Conservation (phyloP, 2,888 invertebrate species). For the Drosophila kambysellisi region DNA sequence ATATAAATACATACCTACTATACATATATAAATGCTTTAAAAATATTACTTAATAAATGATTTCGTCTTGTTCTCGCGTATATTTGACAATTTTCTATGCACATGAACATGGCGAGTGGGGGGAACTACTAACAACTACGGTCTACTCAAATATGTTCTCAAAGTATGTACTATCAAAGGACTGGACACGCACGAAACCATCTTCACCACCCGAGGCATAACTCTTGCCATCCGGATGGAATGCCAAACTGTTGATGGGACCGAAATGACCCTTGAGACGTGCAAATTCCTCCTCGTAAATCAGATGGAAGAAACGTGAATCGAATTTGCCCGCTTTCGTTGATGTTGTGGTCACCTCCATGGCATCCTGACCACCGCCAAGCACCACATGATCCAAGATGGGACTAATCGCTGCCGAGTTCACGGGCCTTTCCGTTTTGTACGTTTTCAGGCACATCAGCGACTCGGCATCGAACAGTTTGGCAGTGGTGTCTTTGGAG, state of each 20-base stretch:
- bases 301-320: conserved; percentile 96
- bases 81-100: conserved; percentile 75
- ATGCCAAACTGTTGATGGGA: conserved; percentile 98
- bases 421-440: conserved; percentile 98
- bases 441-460: conserved; percentile 96
- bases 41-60: conserved; percentile 60
- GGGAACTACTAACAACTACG: conserved; percentile 52
- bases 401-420: conserved; percentile 98
- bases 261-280: conserved; percentile 99
- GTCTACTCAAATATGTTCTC: conserved; percentile 86
- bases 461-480: conserved; percentile 95
- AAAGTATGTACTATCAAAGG: conserved; percentile 98
- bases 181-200: conserved; percentile 98
- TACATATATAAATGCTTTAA: conserved; percentile 31
- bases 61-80: conserved; percentile 81
- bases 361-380: conserved; percentile 99
- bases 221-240: conserved; percentile 98
- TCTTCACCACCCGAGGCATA: conserved; percentile 99
- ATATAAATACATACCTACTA: conserved; percentile 3
- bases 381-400: conserved; percentile 97
- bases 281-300: conserved; percentile 98
- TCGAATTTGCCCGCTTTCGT: conserved; percentile 98
- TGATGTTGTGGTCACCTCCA: conserved; percentile 98
- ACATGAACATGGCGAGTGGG: conserved; percentile 62
- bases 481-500: conserved; percentile 98